Evolutionary conservation across 2,113 vertebrate species (phyloP), one percentile per base, ranked within the genome.

Genomic region (Turnix velox): DNA sequence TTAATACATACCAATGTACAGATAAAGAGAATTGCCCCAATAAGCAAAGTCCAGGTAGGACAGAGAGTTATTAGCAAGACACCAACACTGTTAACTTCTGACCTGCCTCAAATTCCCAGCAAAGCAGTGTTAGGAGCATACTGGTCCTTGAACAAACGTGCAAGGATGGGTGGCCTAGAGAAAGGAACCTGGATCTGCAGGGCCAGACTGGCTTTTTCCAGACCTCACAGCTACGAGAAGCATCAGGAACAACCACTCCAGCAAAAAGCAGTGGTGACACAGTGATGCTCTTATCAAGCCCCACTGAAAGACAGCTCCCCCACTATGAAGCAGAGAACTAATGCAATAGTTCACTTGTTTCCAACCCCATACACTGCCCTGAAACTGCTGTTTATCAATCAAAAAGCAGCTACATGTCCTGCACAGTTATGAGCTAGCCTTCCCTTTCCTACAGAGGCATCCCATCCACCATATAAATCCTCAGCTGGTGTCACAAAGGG

Each of bases 31-130:
- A 85, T 40, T 74, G 81, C 39, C 35, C 63, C 54, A 71, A 20
- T 24, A 94, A 73, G 58, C 67, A 49, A 87, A 92, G 77, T 81
- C 52, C 78, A 87, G 25, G 48, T 43, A 67, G 43, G 57, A 30
- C 25, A 55, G 9, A 71, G 33, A 37, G 43, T 42, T 71, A 69
- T 20, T 78, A 83, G 58, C 10, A 49, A 58, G 42, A 35, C 20
- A 55, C 22, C 52, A 39, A 14, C 4, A n/a, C 61, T 79, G 28
- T 74, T 82, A 89, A 68, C 71, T 87, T 63, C 58, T 18, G 20
- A 69, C 30, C 22, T 43, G 18, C 69, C 39, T 80, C 54, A 45
- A 51, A 80, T 19, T 66, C 46, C 42, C 35, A 16, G 52, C n/a
- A 66, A 87, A 94, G 42, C 58, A 84, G 62, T 1, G 0, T 43